phyloP scores from a whole-genome alignment of 2,888 invertebrate species.

The Acleris laterana region DNA sequence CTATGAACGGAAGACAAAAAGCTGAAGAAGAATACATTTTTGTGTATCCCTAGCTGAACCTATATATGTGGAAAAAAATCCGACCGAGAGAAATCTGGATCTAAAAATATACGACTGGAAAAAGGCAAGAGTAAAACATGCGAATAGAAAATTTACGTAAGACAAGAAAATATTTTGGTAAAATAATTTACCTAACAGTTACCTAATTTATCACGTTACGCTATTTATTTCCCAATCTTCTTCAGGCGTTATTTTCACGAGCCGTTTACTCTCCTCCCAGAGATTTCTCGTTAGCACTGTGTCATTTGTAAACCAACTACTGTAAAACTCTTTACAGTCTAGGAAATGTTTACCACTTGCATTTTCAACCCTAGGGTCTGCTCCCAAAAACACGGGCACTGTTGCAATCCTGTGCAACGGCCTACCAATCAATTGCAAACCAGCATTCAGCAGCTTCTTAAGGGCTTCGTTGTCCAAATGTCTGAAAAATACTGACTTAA shows the following conservation, averaged over 20 bases:
- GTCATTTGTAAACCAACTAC: conserved; percentile 71
- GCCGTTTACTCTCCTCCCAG: conserved; percentile 62
- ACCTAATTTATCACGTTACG: too few species aligned
- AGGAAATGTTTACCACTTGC: conserved; percentile 66
- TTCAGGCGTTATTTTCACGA: conserved; percentile 53
- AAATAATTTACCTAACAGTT: too few species aligned
- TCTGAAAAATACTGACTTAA: conserved; percentile 90
- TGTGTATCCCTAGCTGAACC: too few species aligned
- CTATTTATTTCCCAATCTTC: conserved; percentile 63
- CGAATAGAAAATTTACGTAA: too few species aligned
- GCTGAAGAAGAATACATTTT: too few species aligned
- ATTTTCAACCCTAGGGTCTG: conserved; percentile 55
- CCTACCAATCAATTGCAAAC: conserved; percentile 53
- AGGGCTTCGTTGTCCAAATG: conserved; percentile 56
- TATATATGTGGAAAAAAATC: too few species aligned
- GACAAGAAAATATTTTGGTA: too few species aligned
- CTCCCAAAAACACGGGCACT: conserved; percentile 63
- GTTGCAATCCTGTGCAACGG: conserved; percentile 57
- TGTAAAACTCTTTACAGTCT: conserved; percentile 65
- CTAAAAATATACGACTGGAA: too few species aligned
- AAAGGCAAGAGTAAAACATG: too few species aligned
- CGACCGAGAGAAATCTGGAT: too few species aligned
- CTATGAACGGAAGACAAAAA: too few species aligned
- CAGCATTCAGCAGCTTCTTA: conserved; percentile 50
- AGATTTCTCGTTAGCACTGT: conserved; percentile 50